phyloP scores from a whole-genome alignment of 1,140 invertebrate genomes.

The Magallana gigas region DNA sequence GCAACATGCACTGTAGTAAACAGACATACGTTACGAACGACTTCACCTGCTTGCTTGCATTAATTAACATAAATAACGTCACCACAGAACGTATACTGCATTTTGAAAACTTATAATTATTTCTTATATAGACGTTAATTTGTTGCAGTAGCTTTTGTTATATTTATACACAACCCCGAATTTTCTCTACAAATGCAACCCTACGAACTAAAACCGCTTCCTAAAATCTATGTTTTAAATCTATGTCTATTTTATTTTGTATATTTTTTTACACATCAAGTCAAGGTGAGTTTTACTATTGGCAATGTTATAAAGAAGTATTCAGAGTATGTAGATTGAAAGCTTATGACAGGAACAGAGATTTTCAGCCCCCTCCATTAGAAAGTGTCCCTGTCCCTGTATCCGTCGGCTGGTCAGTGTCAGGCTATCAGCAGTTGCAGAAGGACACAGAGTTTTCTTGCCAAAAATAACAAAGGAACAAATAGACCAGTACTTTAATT shows the following conservation, averaged over 20 bases:
- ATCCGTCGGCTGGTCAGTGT: background rate
- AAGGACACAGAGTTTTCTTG: background rate
- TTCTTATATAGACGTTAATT: background rate
- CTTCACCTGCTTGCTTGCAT: background rate
- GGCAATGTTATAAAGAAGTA: background rate
- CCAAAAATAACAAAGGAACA: no score
- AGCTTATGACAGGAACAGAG: background rate
- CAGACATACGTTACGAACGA: background rate
- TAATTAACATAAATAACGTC: background rate
- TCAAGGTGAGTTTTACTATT: background rate
- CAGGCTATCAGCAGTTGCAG: background rate
- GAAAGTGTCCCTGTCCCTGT: background rate
- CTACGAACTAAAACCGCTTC: background rate
- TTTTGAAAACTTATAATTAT: background rate
- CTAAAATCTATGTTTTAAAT: background rate
- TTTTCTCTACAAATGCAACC: no score
- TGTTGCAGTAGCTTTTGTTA: background rate
- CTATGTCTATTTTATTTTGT: background rate
- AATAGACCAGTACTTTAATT: no score
- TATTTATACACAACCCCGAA: no score
- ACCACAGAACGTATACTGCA: background rate
- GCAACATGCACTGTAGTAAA: background rate
- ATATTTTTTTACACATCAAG: background rate
- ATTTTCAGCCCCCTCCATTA: slow-evolving; percentile 14
- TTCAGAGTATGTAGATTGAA: background rate